These are phyloP conservation scores for Prosapia bicincta DNA, from an alignment of 2,888 invertebrate species.

Conservation along the genomic window DNA sequence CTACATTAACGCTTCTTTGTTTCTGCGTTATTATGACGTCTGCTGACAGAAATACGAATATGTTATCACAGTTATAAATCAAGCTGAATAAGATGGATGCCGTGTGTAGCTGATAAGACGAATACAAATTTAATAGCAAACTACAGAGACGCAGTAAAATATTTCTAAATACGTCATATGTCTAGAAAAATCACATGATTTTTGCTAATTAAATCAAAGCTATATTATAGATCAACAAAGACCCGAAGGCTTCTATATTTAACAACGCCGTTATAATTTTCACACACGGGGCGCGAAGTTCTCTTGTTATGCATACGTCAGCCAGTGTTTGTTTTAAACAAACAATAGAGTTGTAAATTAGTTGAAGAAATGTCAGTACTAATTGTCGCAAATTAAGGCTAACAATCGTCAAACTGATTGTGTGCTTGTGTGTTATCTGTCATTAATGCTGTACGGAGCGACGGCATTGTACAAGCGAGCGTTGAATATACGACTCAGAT, in stretches of 20 bases:
- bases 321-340: not conserved
- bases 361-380: not conserved
- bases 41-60: no score
- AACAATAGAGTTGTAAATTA: not conserved
- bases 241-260: not conserved
- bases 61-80: no score
- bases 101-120: no score
- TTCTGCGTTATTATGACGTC: no score
- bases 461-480: no score
- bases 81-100: no score
- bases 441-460: not conserved
- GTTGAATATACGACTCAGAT: no score
- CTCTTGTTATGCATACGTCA: not conserved
- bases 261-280: not conserved
- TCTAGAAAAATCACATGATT: not conserved
- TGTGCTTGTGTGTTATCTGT: not conserved
- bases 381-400: not conserved
- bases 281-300: not conserved
- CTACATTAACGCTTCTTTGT: no score
- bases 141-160: no score
- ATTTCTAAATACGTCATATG: no score
- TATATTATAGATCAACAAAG: not conserved
- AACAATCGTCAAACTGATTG: not conserved
- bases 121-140: no score
- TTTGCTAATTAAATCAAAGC: not conserved